Base-by-base conservation (phyloP, 2,888 invertebrate species). In the Rotaria macrura region DNA sequence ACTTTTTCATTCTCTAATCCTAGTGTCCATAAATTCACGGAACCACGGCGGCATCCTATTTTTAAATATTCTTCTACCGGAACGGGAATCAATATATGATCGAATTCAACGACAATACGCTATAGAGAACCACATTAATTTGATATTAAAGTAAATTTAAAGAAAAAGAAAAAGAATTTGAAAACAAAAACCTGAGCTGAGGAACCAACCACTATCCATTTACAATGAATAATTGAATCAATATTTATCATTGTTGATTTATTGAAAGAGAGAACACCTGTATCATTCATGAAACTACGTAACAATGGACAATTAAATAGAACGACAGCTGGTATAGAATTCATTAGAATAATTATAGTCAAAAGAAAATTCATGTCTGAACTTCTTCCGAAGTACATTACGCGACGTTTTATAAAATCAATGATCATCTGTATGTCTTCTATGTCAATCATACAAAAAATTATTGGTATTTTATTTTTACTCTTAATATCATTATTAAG, bases 1-100 rank as follows among this genome's bases (percentile, higher is more conserved):
- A 79, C n/a, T 40, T 79, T 79, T 79, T 79, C 79, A 43, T 43
- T 1, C 43, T 79, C 79, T 43, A 79, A 43, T n/a, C 79, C 79
- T 23, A 43, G 79, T 79, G 79, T 79, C 79, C 79, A 79, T 43
- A 79, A 43, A n/a, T 43, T n/a, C 25, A 79, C n/a, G 5, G 43
- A 40, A 43, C 38, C 79, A 43, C 79, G 40, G 10, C 25, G 43
- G n/a, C 79, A 79, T 14, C 79, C 79, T n/a, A 10, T 34, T 43
- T 14, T 25, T 43, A 79, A n/a, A 43, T n/a, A 79, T 43, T 79
- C 79, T 40, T 79, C 43, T 12, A 43, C 17, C 25, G 79, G n/a
- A 4, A 79, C 43, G 9, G 79, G 79, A 43, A 79, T 79, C 4
- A 79, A 43, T n/a, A 79, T 14, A 43, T 79, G 43, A 79, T 79